Evolutionary conservation across 2,113 vertebrate species (phyloP), one percentile per base, ranked within the genome.

Genomic region (Amblyopsis rosae): DNA sequence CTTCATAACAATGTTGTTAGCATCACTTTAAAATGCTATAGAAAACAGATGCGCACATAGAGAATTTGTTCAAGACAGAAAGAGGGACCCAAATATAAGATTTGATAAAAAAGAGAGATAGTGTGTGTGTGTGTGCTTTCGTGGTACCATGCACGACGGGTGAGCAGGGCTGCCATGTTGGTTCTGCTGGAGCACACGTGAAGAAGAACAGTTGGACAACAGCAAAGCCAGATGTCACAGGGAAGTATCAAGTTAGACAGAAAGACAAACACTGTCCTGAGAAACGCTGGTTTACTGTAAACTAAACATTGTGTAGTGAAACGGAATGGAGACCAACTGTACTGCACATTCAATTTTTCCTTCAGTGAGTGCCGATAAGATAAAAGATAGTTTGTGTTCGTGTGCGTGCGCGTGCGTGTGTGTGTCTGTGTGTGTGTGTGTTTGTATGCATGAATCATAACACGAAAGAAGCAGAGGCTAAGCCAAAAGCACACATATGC

Each of bases 221-320:
- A 65, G 13, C n/a, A 55, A 62, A 78, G 63, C 68, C 79, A 85
- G 72, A 83, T 82, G 81, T 69, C 35, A 35, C 66, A 67, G 75
- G 54, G 47, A 86, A 67, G 69, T 16, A 51, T 75, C 49, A 68
- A 60, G 47, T 72, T 49, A 32, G 16, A 71, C 45, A 59, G n/a
- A 60, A 64, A 60, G 80, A 77, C 59, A 76, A 65, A 75, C 72
- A 71, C 73, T 69, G 50, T 70, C 56, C 47, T 6, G 49, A 15
- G 49, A 10, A 51, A 15, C 49, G 49, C 9, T 4, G 49, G 11
- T 51, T 51, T 51, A 51, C 49, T 51, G 49, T 51, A 51, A 51
- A 51, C 49, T 51, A 51, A 51, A 51, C 49, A 51, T 9, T 12
- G 49, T 15, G 3, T 15, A 4, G 49, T 51, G 49, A 15, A 51